These are phyloP conservation scores for Aphaenogaster floridana DNA, from an alignment of 1,140 invertebrate species.

Conservation along the genomic window DNA sequence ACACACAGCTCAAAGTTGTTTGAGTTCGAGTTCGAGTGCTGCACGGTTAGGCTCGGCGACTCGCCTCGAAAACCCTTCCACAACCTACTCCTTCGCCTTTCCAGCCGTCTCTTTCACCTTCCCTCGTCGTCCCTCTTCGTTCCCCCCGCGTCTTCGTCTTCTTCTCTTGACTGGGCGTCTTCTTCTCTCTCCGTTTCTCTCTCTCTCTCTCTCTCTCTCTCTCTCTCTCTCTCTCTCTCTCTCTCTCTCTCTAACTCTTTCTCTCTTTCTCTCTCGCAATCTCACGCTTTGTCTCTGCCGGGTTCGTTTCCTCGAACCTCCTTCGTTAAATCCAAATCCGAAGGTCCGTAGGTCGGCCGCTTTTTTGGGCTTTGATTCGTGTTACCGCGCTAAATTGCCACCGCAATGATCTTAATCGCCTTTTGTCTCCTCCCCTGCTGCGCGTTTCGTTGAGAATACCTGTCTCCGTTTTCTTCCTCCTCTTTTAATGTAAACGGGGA, in stretches of 20 bases:
- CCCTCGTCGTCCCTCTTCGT: background rate
- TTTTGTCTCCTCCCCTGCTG: constrained; percentile 29
- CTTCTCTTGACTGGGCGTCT: constrained; percentile 29
- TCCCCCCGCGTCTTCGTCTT: constrained; percentile 1
- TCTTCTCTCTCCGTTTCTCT: background rate
- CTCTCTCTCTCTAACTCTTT: background rate
- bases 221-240: constrained; percentile 13
- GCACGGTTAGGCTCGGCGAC: constrained; percentile 77
- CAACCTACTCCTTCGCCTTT: constrained; percentile 71
- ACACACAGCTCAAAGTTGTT: constrained; percentile 82
- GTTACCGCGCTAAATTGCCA: constrained; percentile 64
- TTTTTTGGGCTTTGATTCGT: constrained; percentile 63
- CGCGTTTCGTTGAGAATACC: constrained; percentile 32
- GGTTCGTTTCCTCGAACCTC: constrained; percentile 59
- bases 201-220: constrained; percentile 4
- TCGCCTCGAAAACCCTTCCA: constrained; percentile 74
- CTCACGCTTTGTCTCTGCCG: constrained; percentile 64
- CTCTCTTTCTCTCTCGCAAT: background rate
- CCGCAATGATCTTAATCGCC: constrained; percentile 57
- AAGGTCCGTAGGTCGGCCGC: constrained; percentile 40
- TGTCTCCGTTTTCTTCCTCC: constrained; percentile 43
- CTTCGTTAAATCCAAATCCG: constrained; percentile 65
- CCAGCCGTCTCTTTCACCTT: constrained; percentile 39
- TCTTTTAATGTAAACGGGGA: constrained; percentile 40
- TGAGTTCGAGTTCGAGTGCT: constrained; percentile 81